A percentile compares a stretch with the other conserved stretches of the same genome.
Evolutionary conservation across 1,140 invertebrate genomes (phyloP).

Genomic region (Brachionus rubens): DNA sequence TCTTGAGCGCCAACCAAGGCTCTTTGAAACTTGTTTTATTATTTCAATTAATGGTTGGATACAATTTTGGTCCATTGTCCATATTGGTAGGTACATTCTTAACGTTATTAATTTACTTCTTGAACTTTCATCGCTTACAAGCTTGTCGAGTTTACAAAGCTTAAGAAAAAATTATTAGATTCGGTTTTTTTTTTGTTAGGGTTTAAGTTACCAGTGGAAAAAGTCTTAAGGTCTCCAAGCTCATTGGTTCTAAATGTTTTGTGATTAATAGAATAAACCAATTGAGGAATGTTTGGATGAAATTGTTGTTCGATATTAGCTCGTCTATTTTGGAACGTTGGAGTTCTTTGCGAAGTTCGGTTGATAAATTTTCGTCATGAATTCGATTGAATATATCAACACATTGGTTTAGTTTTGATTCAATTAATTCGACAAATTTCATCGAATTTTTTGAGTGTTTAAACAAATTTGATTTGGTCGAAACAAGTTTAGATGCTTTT

Average conservation of each 20-base stretch:
- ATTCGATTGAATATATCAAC: neutral
- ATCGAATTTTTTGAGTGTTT: neutral
- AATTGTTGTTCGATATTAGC: neutral
- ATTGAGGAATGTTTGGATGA: conserved; percentile 7
- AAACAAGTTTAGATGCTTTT: too few species aligned
- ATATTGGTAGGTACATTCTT: conserved; percentile 4
- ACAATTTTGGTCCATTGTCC: neutral
- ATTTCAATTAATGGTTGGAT: neutral
- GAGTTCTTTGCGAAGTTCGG: neutral
- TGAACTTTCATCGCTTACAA: neutral
- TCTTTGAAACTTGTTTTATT: neutral
- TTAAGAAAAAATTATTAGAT: neutral
- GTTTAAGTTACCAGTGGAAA: neutral
- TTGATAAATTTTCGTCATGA: neutral
- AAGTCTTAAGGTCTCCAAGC: neutral
- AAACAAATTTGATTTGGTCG: too few species aligned
- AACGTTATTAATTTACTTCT: neutral
- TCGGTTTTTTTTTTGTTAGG: neutral
- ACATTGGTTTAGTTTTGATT: neutral
- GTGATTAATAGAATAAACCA: conserved; percentile 22
- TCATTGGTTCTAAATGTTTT: neutral
- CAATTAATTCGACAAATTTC: neutral
- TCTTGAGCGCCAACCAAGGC: neutral
- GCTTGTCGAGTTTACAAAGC: neutral
- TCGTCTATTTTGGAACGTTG: neutral